Conservation (phyloP, 2,888 invertebrate genomes). For the Drosophila meridionalis region DNA sequence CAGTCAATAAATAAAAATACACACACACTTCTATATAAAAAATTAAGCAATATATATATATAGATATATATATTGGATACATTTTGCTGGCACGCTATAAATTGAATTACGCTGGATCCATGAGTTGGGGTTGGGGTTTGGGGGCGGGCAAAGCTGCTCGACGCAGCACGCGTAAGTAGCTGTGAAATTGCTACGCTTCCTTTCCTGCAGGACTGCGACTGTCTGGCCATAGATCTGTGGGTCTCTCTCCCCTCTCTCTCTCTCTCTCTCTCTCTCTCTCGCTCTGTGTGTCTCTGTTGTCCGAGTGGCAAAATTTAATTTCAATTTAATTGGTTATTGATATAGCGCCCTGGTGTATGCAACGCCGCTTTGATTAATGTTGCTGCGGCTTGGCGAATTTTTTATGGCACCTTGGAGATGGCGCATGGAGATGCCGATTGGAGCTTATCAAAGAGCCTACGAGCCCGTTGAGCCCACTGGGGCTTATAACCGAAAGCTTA, state of each 20-base stretch:
- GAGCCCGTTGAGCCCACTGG: slow-evolving; percentile 41
- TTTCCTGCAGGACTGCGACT: slow-evolving; percentile 45
- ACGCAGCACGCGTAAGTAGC: slow-evolving; percentile 71
- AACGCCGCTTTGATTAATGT: slow-evolving; percentile 75
- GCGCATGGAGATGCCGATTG: slow-evolving; percentile 18
- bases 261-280: neutral
- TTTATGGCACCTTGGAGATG: slow-evolving; percentile 78
- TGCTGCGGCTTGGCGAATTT: slow-evolving; percentile 73
- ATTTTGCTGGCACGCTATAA: slow-evolving; percentile 66
- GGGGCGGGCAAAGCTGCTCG: slow-evolving; percentile 51
- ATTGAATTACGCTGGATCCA: slow-evolving; percentile 68
- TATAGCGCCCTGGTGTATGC: slow-evolving; percentile 76
- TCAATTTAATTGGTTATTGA: slow-evolving; percentile 80
- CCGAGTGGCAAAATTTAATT: slow-evolving; percentile 72
- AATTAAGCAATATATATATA: slow-evolving; percentile 46
- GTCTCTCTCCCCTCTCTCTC: slow-evolving; percentile 18
- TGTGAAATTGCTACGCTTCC: slow-evolving; percentile 71
- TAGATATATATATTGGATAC: slow-evolving; percentile 60
- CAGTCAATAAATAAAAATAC: slow-evolving; percentile 74
- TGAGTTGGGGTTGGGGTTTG: no score
- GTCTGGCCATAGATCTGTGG: slow-evolving; percentile 24
- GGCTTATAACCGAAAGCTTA: slow-evolving; percentile 46
- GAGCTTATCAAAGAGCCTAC: slow-evolving; percentile 15
- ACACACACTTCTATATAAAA: slow-evolving; percentile 26
- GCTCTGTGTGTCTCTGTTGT: slow-evolving; percentile 8